Evolutionary conservation across 64 coral and sea anemone genomes (phyloP).

Genomic region (Actinia tenebrosa): DNA sequence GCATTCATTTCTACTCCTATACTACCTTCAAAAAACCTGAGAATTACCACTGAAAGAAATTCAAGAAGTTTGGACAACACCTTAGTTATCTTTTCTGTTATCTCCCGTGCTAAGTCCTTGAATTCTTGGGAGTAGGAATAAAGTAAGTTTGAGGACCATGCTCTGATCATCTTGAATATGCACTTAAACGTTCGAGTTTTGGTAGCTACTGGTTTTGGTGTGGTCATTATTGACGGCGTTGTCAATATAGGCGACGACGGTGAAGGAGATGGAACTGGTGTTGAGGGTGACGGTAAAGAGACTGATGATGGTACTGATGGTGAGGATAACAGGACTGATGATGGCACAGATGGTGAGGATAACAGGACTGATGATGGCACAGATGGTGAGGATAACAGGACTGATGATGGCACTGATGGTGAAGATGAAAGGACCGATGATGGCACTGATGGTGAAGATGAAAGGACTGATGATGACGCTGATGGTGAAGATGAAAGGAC

Average conservation of each 20-base stretch:
- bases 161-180: background rate
- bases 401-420: background rate
- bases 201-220: background rate
- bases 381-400: background rate
- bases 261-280: background rate
- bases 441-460: background rate
- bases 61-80: background rate
- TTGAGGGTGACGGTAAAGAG: background rate
- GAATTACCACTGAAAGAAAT: background rate
- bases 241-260: background rate
- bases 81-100: background rate
- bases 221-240: background rate
- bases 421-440: background rate
- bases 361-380: background rate
- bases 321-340: background rate
- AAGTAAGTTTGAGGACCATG: background rate
- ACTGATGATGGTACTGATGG: background rate
- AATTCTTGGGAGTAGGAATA: background rate
- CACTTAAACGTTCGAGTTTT: background rate
- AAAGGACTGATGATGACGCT: background rate
- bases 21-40: background rate
- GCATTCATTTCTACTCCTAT: background rate
- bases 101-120: background rate
- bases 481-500: background rate
- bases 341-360: background rate